phyloP scores from a whole-genome alignment of 2,113 vertebrate species.

The Lophochroa leadbeateri region DNA sequence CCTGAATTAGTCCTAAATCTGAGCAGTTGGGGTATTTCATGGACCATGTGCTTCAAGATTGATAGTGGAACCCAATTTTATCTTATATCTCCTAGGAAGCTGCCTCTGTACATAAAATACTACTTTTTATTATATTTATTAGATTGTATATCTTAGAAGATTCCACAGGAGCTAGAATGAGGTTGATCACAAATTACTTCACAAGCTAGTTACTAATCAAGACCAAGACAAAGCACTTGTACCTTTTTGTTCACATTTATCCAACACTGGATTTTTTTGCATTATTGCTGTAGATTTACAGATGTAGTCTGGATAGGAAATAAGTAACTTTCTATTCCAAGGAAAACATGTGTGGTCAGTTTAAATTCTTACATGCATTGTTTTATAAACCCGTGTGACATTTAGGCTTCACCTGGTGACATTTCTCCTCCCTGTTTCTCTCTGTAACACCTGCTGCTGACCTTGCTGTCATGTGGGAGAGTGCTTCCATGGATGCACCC shows the following conservation, averaged over 20 bases:
- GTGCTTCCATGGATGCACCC: slow-evolving; percentile 18
- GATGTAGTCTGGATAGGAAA: background rate
- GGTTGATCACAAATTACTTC: background rate
- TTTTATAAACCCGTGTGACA: background rate
- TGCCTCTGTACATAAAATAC: background rate
- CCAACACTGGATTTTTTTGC: background rate
- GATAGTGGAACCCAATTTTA: background rate
- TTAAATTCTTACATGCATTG: background rate
- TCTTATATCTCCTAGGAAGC: background rate
- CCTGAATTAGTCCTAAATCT: background rate
- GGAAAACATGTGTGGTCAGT: background rate
- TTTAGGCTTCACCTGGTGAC: background rate
- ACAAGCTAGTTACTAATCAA: background rate
- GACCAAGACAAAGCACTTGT: background rate
- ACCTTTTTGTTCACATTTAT: background rate
- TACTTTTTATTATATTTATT: background rate
- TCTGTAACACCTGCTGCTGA: background rate
- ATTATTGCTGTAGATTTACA: background rate
- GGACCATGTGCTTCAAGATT: background rate
- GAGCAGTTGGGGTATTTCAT: background rate
- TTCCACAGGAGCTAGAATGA: background rate
- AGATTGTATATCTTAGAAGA: background rate
- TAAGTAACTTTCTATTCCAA: background rate
- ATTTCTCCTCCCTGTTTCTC: background rate
- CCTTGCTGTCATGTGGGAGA: background rate